Percentiles rank a stretch among this genome's conserved stretches.
These are phyloP conservation scores for Calliphora vicina DNA, from an alignment of 1,140 invertebrate genomes.

Conservation along the genomic window DNA sequence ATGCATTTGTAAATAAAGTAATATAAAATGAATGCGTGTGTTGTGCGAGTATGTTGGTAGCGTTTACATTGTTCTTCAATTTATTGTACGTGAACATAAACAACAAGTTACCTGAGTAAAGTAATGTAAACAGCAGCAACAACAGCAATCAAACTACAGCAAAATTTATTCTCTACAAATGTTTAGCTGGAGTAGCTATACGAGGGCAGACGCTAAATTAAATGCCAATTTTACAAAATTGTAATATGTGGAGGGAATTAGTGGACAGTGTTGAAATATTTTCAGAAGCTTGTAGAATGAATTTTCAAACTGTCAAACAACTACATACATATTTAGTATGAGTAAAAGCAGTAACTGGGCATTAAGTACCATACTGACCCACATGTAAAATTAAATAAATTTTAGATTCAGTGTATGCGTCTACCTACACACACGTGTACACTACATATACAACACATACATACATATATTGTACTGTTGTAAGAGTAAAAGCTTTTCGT, in stretches of 20 bases:
- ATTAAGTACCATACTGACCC: conserved; percentile 2
- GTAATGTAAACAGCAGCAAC: not conserved
- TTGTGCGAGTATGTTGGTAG: not conserved
- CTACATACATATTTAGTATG: not conserved
- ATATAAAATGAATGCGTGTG: not conserved
- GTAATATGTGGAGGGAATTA: too few relatives aligned
- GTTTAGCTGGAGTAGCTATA: not conserved
- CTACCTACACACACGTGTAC: not conserved
- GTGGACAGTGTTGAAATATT: too few relatives aligned
- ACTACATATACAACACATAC: not conserved
- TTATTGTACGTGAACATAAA: not conserved
- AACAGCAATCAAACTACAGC: not conserved
- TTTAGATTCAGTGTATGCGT: not conserved
- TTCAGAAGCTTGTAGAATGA: too few relatives aligned
- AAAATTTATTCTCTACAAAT: not conserved
- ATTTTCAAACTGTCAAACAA: not conserved
- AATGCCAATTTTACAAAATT: not conserved
- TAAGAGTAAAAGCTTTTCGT: not conserved
- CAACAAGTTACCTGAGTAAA: not conserved
- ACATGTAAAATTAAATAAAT: not conserved
- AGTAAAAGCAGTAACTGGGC: not conserved
- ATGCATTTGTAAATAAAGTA: not conserved
- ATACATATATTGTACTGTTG: not conserved
- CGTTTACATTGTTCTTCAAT: conserved; percentile 6
- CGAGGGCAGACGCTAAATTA: not conserved